Evolutionary conservation across 92 coral and sea anemone genomes (phyloP).

Genomic region (Porites divaricata): DNA sequence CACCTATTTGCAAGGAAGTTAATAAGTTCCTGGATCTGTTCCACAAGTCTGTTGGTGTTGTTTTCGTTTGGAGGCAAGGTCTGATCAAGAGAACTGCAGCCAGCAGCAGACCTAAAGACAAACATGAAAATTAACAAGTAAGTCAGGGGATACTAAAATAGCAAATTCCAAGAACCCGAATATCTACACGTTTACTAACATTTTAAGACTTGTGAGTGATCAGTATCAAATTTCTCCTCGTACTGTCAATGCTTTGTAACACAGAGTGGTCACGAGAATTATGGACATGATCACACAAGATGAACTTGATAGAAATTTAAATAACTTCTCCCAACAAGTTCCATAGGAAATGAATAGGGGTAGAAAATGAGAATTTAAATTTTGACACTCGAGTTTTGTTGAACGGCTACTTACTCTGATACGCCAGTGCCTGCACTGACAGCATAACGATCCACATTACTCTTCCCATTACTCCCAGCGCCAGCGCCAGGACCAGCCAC

Average conservation of each 20-base stretch:
- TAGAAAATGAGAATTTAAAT: no score
- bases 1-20: slow-evolving; percentile 92
- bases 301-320: no score
- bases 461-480: slow-evolving; percentile 46
- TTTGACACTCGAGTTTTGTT: no score
- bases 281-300: no score
- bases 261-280: no score
- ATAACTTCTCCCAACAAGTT: no score
- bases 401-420: slow-evolving; percentile 63
- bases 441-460: slow-evolving; percentile 49
- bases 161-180: no score
- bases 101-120: slow-evolving; percentile 74
- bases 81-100: slow-evolving; percentile 58
- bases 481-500: slow-evolving; percentile 61
- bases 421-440: slow-evolving; percentile 71
- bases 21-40: slow-evolving; percentile 79
- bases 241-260: no score
- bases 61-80: slow-evolving; percentile 41
- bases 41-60: slow-evolving; percentile 48
- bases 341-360: no score
- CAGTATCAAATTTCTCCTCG: no score
- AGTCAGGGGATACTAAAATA: neutral
- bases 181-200: no score
- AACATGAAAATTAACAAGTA: neutral
- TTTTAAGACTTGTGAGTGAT: no score